Base-by-base conservation (phyloP, 2,113 vertebrate species). In the Regulus satrapa region DNA sequence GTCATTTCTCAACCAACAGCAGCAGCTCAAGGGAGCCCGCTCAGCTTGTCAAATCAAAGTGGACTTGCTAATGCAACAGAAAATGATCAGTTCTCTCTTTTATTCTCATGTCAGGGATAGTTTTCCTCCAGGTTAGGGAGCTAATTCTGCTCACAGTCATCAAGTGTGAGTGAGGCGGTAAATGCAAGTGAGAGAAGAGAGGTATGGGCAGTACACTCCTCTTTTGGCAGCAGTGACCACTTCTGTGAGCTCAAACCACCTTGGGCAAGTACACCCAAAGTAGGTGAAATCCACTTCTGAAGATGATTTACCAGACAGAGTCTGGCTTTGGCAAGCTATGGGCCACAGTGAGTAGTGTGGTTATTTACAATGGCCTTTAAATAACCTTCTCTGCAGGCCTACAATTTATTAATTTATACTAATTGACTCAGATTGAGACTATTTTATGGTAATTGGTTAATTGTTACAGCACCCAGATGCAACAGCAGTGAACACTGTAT, bases 341-440 rank as follows among this genome's bases (percentile, higher is more conserved):
- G 85, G 51, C 78, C 16, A 26, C 85, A 88, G 34, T 71, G 81
- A 83, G 46, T 77, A 66, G 49, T 52, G 85, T 77, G 75, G 78
- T 92, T 96, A 69, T 96, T 94, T 94, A 94, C 87, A 80, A 12
- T 80, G 59, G 93, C 92, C 96, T 96, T 95, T 90, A 91, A 94
- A 86, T 95, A 96, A 96, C 93, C 88, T 97, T 93, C 94, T 96
- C 93, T 95, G 82, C 90, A 95, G 93, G 92, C 89, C 76, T 96
- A 83, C 85, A 88, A 88, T 97, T 96, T 96, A 95, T 97, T 96
- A 94, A 95, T 96, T 96, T 88, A 83, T 94, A 92, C 92, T 94
- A 92, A 95, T 94, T 95, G 89, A 74, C 82, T 96, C 59, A 94
- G 63, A 96, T 95, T 95, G 90, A 95, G 94, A 93, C 93, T 95